These are phyloP conservation scores for Scylla paramamosain DNA, from an alignment of 1,140 invertebrate species.

Conservation along the genomic window DNA sequence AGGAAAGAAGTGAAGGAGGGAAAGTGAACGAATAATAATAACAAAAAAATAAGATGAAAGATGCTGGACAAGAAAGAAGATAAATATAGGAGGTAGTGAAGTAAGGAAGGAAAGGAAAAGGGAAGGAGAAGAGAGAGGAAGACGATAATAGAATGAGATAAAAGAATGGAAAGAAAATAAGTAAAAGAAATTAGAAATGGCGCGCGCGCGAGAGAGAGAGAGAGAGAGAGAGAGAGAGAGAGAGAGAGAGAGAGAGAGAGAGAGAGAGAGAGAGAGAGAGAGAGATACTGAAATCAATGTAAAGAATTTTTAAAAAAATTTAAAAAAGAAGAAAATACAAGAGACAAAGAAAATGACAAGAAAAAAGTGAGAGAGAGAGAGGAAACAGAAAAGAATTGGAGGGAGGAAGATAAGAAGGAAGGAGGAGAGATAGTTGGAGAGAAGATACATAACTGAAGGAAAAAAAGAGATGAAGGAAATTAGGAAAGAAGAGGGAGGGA, in stretches of 20 bases:
- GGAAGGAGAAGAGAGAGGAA: not conserved
- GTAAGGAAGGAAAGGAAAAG: not conserved
- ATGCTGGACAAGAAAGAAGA: not conserved
- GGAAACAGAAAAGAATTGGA: not conserved
- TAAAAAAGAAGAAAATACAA: not conserved
- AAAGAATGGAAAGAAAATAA: not conserved
- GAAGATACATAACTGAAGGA: not conserved
- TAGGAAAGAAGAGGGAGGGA: not conserved
- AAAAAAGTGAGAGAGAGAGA: not conserved
- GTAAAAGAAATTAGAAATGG: not conserved
- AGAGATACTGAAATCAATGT: not conserved
- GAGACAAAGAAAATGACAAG: not conserved
- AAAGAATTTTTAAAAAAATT: not conserved
- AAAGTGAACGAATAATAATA: not conserved
- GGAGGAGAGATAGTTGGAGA: not conserved
- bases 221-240: not conserved
- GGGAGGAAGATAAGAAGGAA: not conserved
- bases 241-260: not conserved
- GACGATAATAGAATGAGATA: not conserved
- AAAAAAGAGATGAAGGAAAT: not conserved
- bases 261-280: not conserved
- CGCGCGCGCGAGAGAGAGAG: not conserved
- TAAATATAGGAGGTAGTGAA: not conserved
- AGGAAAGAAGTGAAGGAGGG: not conserved
- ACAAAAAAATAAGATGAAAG: not conserved